Percentiles rank a stretch among this genome's conserved stretches.
phyloP scores from a whole-genome alignment of 2,797 vertebrate species.

The Oreochromis grahami region DNA sequence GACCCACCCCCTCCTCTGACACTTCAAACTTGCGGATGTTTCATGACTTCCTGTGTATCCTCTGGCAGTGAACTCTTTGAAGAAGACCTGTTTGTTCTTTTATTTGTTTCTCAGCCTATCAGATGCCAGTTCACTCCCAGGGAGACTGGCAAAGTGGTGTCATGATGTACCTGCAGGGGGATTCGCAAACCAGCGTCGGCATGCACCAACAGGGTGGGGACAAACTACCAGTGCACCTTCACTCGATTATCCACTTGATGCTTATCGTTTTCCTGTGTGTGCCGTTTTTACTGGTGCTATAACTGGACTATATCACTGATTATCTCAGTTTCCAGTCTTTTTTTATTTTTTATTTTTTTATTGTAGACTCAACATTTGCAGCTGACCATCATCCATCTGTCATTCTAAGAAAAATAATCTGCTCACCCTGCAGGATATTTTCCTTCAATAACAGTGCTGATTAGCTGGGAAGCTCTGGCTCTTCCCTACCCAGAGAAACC shows the following conservation, averaged over 20 bases:
- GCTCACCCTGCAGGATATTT: neutral
- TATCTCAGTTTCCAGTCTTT: neutral
- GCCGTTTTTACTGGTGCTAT: neutral
- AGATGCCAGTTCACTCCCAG: constrained; percentile 57
- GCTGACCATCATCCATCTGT: neutral
- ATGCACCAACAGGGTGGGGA: constrained; percentile 64
- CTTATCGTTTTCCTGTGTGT: neutral
- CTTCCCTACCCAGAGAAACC: neutral
- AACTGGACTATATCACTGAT: neutral
- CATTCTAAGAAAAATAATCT: neutral
- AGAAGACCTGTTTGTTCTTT: neutral
- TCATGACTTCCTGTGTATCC: neutral
- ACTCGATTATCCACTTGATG: neutral
- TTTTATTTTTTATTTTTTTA: neutral
- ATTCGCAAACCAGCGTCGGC: constrained; percentile 39
- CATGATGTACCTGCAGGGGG: constrained; percentile 68
- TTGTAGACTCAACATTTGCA: neutral
- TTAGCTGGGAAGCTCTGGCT: neutral
- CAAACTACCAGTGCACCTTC: neutral
- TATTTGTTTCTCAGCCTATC: constrained; percentile 56
- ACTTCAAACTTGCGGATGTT: neutral
- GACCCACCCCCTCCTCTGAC: neutral
- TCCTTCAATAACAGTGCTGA: neutral
- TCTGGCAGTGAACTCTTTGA: neutral
- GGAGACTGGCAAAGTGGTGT: constrained; percentile 70